Conservation (phyloP, 2,888 invertebrate genomes). For the Deilephila porcellus region DNA sequence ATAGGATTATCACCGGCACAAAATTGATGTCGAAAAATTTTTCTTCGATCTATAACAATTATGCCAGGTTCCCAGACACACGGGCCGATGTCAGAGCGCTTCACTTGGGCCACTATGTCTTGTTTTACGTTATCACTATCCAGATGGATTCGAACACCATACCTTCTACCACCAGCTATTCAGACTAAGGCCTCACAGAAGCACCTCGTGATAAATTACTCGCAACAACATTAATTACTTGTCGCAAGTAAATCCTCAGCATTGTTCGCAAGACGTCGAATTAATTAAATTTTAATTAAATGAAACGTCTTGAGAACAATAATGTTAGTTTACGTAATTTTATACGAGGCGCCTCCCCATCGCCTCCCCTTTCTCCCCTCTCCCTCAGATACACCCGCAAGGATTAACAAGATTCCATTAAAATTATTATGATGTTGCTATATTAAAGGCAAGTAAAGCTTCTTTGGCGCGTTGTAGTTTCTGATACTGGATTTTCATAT, state of each 20-base stretch:
- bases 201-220: conserved; percentile 22
- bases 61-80: too few species aligned
- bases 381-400: conserved; percentile 33
- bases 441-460: conserved; percentile 47
- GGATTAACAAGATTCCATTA: conserved; percentile 77
- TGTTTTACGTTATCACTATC: too few species aligned
- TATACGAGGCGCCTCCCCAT: conserved; percentile 44
- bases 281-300: conserved; percentile 65
- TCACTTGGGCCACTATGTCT: too few species aligned
- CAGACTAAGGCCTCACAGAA: background rate
- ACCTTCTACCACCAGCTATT: too few species aligned
- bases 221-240: conserved; percentile 26
- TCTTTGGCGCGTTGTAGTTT: conserved; percentile 42
- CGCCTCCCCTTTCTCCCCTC: conserved; percentile 28
- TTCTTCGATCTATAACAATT: too few species aligned
- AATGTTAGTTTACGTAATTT: conserved; percentile 50
- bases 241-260: conserved; percentile 39
- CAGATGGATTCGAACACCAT: too few species aligned
- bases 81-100: too few species aligned
- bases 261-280: conserved; percentile 31
- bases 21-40: too few species aligned
- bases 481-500: conserved; percentile 14
- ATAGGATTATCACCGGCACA: too few species aligned
- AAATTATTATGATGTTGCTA: conserved; percentile 66
- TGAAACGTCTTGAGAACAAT: conserved; percentile 46